Base-by-base conservation (phyloP, 2,113 vertebrate species). In the Copsychus sechellarum region DNA sequence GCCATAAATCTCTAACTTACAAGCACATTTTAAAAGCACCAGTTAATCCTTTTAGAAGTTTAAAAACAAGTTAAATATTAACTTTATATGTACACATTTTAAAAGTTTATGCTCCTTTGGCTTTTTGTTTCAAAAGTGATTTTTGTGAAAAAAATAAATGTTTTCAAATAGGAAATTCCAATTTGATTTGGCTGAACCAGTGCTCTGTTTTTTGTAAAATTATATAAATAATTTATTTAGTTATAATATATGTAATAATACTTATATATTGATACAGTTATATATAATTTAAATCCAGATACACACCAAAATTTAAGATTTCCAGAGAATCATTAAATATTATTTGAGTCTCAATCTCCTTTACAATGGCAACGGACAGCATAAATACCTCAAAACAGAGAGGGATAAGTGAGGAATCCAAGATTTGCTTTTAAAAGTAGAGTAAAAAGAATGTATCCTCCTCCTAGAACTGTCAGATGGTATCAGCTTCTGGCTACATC, bases 61-160 rank as follows among this genome's bases (percentile, higher is more conserved):
- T 77, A 36, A 73, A 90, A 90, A 72, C 26, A 89, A 66, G 93
- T 91, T 93, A 69, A 91, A 92, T 72, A 28, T 92, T 95, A 93
- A 95, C 90, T 82, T 70, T 80, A 56, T 79, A 76, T 48, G 21
- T 87, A 66, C 34, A 54, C 34, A 38, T 62, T 90, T 95, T 78
- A 70, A 83, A 91, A 92, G 67, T 69, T 88, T 71, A 43, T 66
- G 74, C 11, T 77, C 20, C 26, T 58, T 77, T 18, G 34, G 21
- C 10, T 93, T 91, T 92, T 91, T 91, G 47, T 45, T 93, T 78
- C 50, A 56, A n/a, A 95, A 91, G 66, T 26, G 5, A 50, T 66
- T 69, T 80, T 61, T 82, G 5, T 24, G 22, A 60, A 60, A 77
- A 87, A 25, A 62, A 80, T 11, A 89, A 87, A 56, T 33, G 8